A percentile compares a stretch with the other conserved stretches of the same genome.
phyloP scores from a whole-genome alignment of 2,113 vertebrate species.

The Laticauda laticaudata region DNA sequence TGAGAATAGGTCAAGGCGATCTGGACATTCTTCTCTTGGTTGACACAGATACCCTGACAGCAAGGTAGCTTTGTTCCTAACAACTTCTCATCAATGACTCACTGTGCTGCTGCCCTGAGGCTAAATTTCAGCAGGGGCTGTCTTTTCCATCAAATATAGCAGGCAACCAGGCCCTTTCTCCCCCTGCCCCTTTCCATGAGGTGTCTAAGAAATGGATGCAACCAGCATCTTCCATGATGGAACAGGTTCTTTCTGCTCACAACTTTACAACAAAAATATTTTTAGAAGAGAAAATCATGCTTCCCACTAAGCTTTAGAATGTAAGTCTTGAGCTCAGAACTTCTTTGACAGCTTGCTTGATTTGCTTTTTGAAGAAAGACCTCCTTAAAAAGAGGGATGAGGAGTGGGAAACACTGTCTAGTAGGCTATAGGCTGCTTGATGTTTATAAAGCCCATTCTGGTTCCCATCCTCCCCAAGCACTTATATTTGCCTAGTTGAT shows the following conservation, averaged over 20 bases:
- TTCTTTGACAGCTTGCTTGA: background rate
- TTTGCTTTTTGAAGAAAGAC: background rate
- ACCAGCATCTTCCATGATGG: background rate
- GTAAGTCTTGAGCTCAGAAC: background rate
- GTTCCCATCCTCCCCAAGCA: background rate
- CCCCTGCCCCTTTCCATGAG: background rate
- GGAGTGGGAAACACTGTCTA: background rate
- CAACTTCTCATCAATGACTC: constrained; percentile 15
- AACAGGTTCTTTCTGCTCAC: constrained; percentile 4
- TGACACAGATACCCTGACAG: constrained; percentile 16
- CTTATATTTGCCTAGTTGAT: background rate
- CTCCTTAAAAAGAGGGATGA: background rate
- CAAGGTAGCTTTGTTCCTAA: constrained; percentile 16
- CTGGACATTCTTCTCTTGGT: constrained; percentile 3
- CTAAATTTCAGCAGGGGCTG: background rate
- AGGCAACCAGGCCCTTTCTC: background rate
- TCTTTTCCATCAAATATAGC: constrained; percentile 3
- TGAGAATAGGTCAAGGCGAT: constrained; percentile 24
- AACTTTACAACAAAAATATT: background rate
- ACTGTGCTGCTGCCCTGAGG: background rate
- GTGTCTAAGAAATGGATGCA: background rate
- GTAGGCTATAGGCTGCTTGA: background rate
- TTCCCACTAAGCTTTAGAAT: background rate
- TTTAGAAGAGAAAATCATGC: background rate
- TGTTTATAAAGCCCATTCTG: background rate